A percentile compares a stretch with the other conserved stretches of the same genome.
phyloP scores from a whole-genome alignment of 2,888 invertebrate genomes.

The Hoplodrina blanda region DNA sequence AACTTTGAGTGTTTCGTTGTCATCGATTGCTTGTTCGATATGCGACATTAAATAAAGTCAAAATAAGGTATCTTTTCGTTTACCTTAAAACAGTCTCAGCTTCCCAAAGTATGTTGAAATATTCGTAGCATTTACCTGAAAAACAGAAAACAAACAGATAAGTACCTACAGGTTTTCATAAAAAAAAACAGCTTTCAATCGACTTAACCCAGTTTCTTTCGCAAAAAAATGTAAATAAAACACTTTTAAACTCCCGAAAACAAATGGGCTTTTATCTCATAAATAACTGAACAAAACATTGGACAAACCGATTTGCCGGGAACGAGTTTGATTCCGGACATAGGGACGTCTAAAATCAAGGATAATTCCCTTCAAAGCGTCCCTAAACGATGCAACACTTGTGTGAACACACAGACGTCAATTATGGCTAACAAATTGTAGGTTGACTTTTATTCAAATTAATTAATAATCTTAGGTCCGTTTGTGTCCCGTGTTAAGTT shows the following conservation, averaged over 20 bases:
- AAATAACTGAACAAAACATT: slow-evolving; percentile 47
- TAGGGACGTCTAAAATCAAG: slow-evolving; percentile 27
- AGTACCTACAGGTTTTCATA: slow-evolving; percentile 15
- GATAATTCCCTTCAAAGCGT: slow-evolving; percentile 28
- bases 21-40: too few species aligned
- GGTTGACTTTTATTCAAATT: neutral
- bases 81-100: slow-evolving; percentile 5
- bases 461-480: too few species aligned
- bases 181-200: slow-evolving; percentile 22
- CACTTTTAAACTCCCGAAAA: slow-evolving; percentile 28
- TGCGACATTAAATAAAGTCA: too few species aligned
- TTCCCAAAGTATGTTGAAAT: neutral
- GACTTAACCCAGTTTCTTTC: slow-evolving; percentile 31
- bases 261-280: slow-evolving; percentile 41
- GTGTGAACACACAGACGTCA: neutral
- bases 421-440: neutral
- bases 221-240: slow-evolving; percentile 20
- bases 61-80: neutral
- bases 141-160: slow-evolving; percentile 38
- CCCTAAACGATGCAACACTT: slow-evolving; percentile 6
- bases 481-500: too few species aligned
- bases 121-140: slow-evolving; percentile 46
- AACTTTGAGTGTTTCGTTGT: too few species aligned
- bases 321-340: slow-evolving; percentile 9
- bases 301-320: slow-evolving; percentile 34